These are phyloP conservation scores for Mactromeris polynyma DNA, from an alignment of 2,888 invertebrate genomes.

Conservation along the genomic window DNA sequence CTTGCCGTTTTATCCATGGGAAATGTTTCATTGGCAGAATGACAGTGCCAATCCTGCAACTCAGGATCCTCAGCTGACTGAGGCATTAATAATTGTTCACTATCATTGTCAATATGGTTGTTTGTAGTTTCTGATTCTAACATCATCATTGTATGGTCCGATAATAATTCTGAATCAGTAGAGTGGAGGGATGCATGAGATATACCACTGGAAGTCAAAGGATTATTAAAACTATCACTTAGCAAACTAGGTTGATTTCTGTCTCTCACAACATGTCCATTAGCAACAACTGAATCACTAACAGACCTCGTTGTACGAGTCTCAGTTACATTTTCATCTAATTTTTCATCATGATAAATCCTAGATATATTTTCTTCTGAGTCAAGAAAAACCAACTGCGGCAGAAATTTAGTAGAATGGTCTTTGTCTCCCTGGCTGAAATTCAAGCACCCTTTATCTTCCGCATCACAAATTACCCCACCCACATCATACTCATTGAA, in stretches of 20 bases:
- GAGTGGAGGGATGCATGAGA: conserved; percentile 52
- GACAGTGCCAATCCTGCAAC: conserved; percentile 71
- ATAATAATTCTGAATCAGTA: conserved; percentile 60
- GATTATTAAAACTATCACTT: neutral
- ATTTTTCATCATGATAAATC: neutral
- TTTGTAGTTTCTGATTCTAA: neutral
- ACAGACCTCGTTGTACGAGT: conserved; percentile 24
- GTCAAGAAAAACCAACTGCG: conserved; percentile 57
- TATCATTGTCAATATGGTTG: conserved; percentile 7
- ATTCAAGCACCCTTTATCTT: conserved; percentile 41
- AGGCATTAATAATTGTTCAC: conserved; percentile 20
- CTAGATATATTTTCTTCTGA: conserved; percentile 52
- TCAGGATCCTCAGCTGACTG: conserved; percentile 13
- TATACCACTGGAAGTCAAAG: neutral
- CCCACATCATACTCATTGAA: conserved; percentile 26
- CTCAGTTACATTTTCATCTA: neutral
- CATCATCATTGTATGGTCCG: conserved; percentile 38
- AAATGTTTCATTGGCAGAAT: conserved; percentile 46
- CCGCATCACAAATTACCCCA: conserved; percentile 44
- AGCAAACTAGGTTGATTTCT: neutral
- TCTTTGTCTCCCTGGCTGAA: neutral
- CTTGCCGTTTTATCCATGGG: conserved; percentile 79
- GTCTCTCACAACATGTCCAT: neutral
- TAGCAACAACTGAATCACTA: conserved; percentile 32
- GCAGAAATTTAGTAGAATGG: conserved; percentile 27